Base-by-base conservation (phyloP, 1,140 invertebrate species). In the Trachymyrmex septentrionalis region DNA sequence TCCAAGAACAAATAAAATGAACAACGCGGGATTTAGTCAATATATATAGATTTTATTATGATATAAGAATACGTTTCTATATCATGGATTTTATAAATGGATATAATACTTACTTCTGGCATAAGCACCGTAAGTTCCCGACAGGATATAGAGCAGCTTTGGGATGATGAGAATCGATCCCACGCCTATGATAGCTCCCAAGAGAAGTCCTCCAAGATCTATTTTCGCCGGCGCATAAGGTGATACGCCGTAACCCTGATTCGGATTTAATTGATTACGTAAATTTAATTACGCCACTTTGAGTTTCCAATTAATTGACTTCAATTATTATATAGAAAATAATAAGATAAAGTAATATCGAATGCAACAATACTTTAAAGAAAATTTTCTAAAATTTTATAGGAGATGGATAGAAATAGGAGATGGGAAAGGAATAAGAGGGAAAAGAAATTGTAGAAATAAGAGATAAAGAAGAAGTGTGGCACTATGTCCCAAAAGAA, bases 91-190 rank as follows among this genome's bases (percentile, higher is more conserved):
- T 34, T n/a, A 34, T 34, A 64, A 21, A 2, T 81, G 2, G 6
- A 24, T 69, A 16, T 1, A 67, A 76, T 59, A 93, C 96, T 96
- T 95, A 97, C 97, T 97, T 95, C 97, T 96, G 21, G 96, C 97
- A 84, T 97, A 97, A 59, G 96, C 94, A n/a, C 96, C 96, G 72
- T 97, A 97, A 2, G 96, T 96, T 53, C 97, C 97, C 1, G 97
- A 96, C 63, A 98, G 96, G 0, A 97, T 95, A 59, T 97, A 96
- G 1, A 98, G 96, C 27, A 98, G 92, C 93, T 98, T 98, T 0
- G 97, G 97, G 34, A 98, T 95, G 0, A 98, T 96, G 12, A 98
- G 95, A 59, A 98, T 96, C 2, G 97, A 97, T 30, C 97, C 97
- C 48, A 98, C 96, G 3, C 97, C 97, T 63, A 98, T 95, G 0